Evolutionary conservation across 2,888 invertebrate genomes (phyloP).

Genomic region (Cataglyphis rosenhaueri): DNA sequence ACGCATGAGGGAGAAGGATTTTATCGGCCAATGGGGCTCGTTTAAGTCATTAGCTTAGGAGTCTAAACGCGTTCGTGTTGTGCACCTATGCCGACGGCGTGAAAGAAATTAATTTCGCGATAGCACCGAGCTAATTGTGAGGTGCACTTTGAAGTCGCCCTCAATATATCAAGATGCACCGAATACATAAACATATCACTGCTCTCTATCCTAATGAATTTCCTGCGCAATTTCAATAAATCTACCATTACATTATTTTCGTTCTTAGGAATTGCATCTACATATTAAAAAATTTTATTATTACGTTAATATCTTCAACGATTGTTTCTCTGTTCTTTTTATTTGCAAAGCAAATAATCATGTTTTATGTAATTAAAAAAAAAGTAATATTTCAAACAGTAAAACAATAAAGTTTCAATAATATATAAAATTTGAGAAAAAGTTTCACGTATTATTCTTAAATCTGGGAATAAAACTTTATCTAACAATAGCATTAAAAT

Average conservation of each 20-base stretch:
- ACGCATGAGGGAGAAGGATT: conserved; percentile 42
- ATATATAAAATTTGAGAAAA: neutral
- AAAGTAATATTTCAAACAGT: neutral
- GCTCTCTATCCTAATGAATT: conserved; percentile 48
- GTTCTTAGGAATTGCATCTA: neutral
- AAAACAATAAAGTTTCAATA: neutral
- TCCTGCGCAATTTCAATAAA: neutral
- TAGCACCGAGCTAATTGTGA: conserved; percentile 65
- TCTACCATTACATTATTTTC: conserved; percentile 19
- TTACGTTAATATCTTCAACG: neutral
- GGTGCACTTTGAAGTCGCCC: conserved; percentile 59
- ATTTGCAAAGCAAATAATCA: neutral
- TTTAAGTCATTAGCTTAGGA: conserved; percentile 62
- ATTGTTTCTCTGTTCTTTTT: neutral
- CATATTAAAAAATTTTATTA: neutral
- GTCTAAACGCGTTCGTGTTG: conserved; percentile 53
- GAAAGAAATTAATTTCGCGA: conserved; percentile 66
- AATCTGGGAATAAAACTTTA: conserved; percentile 31
- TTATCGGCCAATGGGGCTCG: conserved; percentile 40
- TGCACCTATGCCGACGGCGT: conserved; percentile 43
- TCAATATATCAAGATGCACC: conserved; percentile 55
- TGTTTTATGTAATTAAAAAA: neutral
- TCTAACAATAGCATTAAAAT: conserved; percentile 33
- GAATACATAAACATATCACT: conserved; percentile 29
- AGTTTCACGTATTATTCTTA: conserved; percentile 1